phyloP scores from a whole-genome alignment of 2,113 vertebrate species.

The Galeopterus variegatus region DNA sequence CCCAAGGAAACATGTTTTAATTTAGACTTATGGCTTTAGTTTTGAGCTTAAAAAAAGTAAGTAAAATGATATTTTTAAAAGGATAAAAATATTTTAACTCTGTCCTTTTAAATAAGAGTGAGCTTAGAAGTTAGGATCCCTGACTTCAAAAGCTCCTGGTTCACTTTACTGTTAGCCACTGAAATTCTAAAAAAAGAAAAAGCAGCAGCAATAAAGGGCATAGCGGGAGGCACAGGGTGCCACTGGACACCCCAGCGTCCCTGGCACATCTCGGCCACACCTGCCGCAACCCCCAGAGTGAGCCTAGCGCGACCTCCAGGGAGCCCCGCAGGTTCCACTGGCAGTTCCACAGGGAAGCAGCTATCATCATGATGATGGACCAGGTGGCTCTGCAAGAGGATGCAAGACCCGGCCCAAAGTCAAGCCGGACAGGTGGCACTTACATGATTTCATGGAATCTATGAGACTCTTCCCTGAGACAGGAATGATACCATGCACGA shows the following conservation, averaged over 20 bases:
- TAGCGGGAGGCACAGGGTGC: neutral
- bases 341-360: too few relatives aligned
- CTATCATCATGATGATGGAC: too few relatives aligned
- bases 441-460: neutral
- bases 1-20: neutral
- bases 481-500: neutral
- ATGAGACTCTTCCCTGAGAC: neutral
- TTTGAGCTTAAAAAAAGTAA: conserved; percentile 71
- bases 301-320: neutral
- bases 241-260: fast-evolving
- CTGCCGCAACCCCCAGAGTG: neutral
- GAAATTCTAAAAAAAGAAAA: conserved; percentile 71
- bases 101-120: conserved; percentile 61
- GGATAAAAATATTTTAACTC: conserved; percentile 72
- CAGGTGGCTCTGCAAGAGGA: neutral
- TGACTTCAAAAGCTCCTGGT: conserved; percentile 64
- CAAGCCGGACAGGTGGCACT: neutral
- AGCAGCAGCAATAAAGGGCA: neutral
- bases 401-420: neutral
- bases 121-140: conserved; percentile 61
- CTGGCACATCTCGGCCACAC: neutral
- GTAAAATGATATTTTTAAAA: conserved; percentile 55
- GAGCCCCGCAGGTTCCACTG: neutral
- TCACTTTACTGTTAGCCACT: conserved; percentile 67
- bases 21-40: conserved; percentile 49